Evolutionary conservation across 2,888 invertebrate species (phyloP), one percentile per base, ranked within the genome.

Genomic region (Lepidocyrtinus sp.): DNA sequence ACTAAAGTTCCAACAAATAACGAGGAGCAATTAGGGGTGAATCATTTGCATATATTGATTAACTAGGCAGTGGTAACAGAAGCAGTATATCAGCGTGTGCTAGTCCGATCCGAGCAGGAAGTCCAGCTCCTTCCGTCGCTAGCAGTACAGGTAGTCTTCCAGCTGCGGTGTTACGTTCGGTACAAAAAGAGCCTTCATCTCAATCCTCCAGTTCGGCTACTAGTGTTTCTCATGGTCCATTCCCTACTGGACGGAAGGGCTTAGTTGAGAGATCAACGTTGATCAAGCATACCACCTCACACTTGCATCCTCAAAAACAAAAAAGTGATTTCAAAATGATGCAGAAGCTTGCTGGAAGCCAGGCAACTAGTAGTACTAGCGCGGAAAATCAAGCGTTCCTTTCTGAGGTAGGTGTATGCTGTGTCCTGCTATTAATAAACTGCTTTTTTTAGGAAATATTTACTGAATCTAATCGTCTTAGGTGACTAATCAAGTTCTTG

Each of bases 331-430:
- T 85, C 72, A 85, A 85, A 75, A 87, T 87, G 86, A 84, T 86
- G 19, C 93, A 93, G 79, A 91, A 93, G 76, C 91, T 92, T 85
- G 93, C 93, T 87, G 92, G 92, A 83, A 91, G 92, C 65, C 93
- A 94, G 85, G 91, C 94, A 72, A 92, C 93, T 69, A 84, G 74
- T 55, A 84, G 73, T 12, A 93, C 94, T 81, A 95, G 95, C 88
- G 91, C 93, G 0, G 98, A 98, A 89, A 98, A 98, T 91, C 97
- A 98, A 90, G 92, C 94, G 67, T 98, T 98, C 88, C 91, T 98
- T 63, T 96, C 96, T 88, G 98, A 98, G 88, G 95, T 95, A 63
- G 64, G 65, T 5, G n/a, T n/a, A n/a, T n/a, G n/a, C n/a, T n/a
- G n/a, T n/a, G n/a, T n/a, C n/a, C n/a, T n/a, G n/a, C n/a, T n/a